These are phyloP conservation scores for Sminthopsis crassicaudata DNA, from an alignment of 2,113 vertebrate species.

Conservation along the genomic window DNA sequence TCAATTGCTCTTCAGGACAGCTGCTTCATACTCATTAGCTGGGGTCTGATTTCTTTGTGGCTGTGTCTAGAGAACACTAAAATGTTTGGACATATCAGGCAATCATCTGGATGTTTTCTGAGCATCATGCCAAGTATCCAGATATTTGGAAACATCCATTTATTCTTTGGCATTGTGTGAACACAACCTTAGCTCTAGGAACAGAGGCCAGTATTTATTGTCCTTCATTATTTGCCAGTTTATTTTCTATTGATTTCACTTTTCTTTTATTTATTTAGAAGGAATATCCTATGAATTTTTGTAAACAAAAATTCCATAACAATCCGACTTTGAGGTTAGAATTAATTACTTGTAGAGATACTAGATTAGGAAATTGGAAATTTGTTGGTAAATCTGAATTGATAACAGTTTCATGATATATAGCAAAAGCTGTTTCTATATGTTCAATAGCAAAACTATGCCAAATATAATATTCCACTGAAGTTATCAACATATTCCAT, in stretches of 20 bases:
- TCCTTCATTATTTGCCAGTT: background rate
- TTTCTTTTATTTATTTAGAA: background rate
- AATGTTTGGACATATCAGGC: background rate
- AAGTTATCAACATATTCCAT: background rate
- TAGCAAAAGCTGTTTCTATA: background rate
- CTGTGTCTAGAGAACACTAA: background rate
- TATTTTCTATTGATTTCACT: background rate
- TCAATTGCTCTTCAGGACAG: background rate
- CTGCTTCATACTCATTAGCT: background rate
- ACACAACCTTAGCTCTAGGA: background rate
- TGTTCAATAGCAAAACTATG: background rate
- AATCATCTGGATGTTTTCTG: background rate
- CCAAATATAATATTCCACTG: background rate
- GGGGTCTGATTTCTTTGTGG: background rate
- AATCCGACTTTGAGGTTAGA: constrained; percentile 4
- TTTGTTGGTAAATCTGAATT: constrained; percentile 29
- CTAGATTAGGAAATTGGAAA: constrained; percentile 6
- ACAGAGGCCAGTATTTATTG: background rate
- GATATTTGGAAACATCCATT: background rate
- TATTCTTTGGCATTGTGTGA: background rate
- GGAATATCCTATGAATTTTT: background rate
- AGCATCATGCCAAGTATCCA: background rate
- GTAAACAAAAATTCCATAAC: constrained; percentile 4
- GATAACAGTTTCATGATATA: background rate
- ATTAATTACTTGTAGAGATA: constrained; percentile 4